Conservation (phyloP, 2,113 vertebrate species). For the Orycteropus afer region DNA sequence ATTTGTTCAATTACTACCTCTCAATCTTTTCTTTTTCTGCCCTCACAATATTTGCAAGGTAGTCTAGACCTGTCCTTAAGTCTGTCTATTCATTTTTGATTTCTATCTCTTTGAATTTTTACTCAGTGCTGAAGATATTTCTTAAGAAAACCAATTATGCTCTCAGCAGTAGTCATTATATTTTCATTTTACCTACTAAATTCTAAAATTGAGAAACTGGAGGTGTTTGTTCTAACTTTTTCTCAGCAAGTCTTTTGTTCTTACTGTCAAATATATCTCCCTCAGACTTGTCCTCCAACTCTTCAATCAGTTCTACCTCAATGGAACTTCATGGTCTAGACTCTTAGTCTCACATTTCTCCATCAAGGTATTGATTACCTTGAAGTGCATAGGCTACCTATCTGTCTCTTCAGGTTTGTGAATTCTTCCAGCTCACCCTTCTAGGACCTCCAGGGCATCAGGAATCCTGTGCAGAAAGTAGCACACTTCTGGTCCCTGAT, state of each 20-base stretch:
- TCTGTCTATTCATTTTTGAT: neutral
- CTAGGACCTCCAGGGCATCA: neutral
- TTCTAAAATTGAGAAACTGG: neutral
- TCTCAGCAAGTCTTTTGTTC: neutral
- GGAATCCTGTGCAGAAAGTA: neutral
- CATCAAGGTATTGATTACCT: neutral
- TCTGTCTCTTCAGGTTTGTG: neutral
- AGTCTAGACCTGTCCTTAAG: too few species aligned
- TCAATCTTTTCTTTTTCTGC: too few species aligned
- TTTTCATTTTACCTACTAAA: neutral
- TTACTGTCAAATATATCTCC: neutral
- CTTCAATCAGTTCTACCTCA: neutral
- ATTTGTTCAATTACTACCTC: too few species aligned
- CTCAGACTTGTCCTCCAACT: neutral
- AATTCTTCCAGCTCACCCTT: neutral
- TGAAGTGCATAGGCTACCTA: neutral
- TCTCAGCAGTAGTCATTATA: neutral
- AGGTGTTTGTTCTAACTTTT: neutral
- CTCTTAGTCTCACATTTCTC: neutral
- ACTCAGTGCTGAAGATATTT: neutral
- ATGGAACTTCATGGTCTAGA: neutral
- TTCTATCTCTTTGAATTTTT: neutral
- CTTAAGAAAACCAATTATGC: conserved; percentile 30
- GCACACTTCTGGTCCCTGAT: neutral
- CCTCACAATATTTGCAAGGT: too few species aligned